Conservation (phyloP, 2,888 invertebrate genomes). For the Phymatocera aterrima region DNA sequence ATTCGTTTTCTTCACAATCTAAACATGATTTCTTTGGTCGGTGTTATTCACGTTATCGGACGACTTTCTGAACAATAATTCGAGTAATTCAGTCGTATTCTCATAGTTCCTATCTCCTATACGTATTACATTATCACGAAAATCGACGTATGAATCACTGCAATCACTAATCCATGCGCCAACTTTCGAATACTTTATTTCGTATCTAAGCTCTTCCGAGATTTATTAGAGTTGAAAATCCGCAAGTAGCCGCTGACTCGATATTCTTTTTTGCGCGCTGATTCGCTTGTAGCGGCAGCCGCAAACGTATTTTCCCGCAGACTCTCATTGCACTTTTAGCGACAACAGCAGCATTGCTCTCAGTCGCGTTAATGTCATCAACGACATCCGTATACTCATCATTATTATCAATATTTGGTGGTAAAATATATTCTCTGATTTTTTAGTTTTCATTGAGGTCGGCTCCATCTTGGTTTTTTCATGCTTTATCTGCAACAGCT, state of each 20-base stretch:
- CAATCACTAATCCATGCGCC: neutral
- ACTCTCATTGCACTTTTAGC: neutral
- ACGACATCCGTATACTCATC: neutral
- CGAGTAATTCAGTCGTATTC: neutral
- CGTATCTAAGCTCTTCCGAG: neutral
- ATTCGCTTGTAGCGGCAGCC: no score
- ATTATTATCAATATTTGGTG: no score
- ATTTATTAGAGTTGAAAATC: neutral
- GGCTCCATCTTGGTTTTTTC: neutral
- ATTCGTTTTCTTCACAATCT: no score
- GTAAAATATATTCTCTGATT: neutral
- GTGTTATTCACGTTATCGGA: no score
- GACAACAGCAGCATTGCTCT: neutral
- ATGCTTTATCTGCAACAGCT: neutral
- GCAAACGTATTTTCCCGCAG: no score
- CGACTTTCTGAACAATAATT: no score
- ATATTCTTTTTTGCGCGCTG: no score
- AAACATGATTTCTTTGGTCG: no score
- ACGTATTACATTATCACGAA: neutral
- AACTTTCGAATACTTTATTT: neutral
- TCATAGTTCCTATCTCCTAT: neutral
- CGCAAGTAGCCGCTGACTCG: neutral
- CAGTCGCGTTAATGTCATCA: neutral
- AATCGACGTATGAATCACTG: neutral
- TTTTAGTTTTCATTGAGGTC: neutral